Base-by-base conservation (phyloP, 2,113 vertebrate genomes). In the Antechinus stuartii region DNA sequence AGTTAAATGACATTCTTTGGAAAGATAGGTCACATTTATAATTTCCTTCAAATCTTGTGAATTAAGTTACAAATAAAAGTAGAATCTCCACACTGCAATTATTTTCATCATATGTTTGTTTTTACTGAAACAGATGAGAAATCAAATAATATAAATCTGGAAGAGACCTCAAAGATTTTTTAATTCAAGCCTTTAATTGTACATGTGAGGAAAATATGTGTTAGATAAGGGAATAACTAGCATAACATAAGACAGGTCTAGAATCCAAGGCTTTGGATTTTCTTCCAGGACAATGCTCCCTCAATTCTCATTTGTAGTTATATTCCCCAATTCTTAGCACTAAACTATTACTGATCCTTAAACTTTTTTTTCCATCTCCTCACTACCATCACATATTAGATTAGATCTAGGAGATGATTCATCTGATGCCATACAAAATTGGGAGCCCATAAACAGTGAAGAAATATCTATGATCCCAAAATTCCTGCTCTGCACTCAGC, bases 31-130 rank as follows among this genome's bases (percentile, higher is more conserved):
- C 16, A 22, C n/a, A 42, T 76, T 84, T 84, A 42, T 42, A 42
- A 42, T 42, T 84, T 84, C 35, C 16, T n/a, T 84, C n/a, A 42
- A 84, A 84, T 84, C 7, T 84, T 96, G 6, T 35, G 90, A 91
- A 94, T 76, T 76, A 97, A 94, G 47, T 27, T n/a, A 76, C 46
- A 76, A 76, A 90, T 90, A 19, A 84, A 42, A 84, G 68, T 84
- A 84, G 19, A 84, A 42, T 42, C n/a, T 84, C 4, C 35, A 84
- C 22, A 8, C n/a, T 84, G 6, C 16, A 84, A 84, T 42, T 42
- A 84, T 84, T 84, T n/a, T 84, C n/a, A 23, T 23, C 42, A 42
- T 90, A 47, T n/a, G 26, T 0, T n/a, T 90, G 54, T 14, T n/a
- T 76, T 92, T 93, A 91, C 84, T 27, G 24, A n/a, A 96, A 84